Evolutionary conservation across 2,888 invertebrate genomes (phyloP), one percentile per base, ranked within the genome.

Genomic region (Yponomeuta plumbellus): DNA sequence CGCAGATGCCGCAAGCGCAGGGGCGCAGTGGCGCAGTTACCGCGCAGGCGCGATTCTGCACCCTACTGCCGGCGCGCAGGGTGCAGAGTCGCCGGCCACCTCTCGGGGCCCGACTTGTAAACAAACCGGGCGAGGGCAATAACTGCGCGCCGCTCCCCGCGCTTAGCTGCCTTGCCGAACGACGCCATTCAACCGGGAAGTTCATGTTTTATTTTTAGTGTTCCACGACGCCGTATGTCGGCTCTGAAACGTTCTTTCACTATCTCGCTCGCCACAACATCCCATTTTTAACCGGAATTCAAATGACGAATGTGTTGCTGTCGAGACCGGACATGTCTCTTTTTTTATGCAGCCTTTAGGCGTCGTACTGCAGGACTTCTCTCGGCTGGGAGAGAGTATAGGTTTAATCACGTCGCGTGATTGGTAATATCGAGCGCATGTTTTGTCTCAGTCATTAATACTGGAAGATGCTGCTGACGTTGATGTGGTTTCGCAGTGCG

Each of bases 151-250:
- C 85, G 80, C 86, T 84, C 88, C 88, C 88, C 88, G 86, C 86
- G 75, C 83, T 75, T 75, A 77, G 71, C 79, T 77, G 76, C 73
- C 79, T 73, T 84, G 81, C 72, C 72, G 71, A 72, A 66, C 79
- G 76, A 87, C 90, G 89, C 90, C 88, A 90, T 90, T 90, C 89
- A 90, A 90, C 90, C 89, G 89, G 90, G 89, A 90, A 90, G 87
- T 90, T 86, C 84, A 88, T 80, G 78, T 84, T 86, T 87, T 90
- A 90, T 90, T 88, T 90, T 88, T 90, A 90, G 88, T 79, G 78
- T 84, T 84, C 81, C 77, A 83, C 78, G 79, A 84, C 80, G 78
- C 75, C 77, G 79, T 77, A 75, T 67, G 69, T 70, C 63, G 61
- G n/a, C 10, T 26, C 44, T 61, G 65, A 63, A 66, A 44, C 13